phyloP scores from a whole-genome alignment of 2,797 vertebrate genomes.

The Sebastes nivosus region DNA sequence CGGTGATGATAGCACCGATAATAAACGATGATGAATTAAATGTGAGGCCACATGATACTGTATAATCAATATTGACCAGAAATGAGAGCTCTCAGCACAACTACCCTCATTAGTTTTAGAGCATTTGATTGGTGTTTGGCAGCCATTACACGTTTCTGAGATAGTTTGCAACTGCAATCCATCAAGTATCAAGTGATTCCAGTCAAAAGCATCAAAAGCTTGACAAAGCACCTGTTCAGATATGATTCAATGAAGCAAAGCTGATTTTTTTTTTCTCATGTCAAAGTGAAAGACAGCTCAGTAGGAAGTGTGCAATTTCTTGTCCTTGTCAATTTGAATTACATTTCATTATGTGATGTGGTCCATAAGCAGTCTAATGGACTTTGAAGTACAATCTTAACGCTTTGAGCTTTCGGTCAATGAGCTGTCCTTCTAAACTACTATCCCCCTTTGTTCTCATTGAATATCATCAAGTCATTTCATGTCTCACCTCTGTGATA shows the following conservation, averaged over 20 bases:
- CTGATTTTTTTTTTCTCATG: background rate
- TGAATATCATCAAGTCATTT: conserved; percentile 58
- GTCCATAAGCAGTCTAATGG: conserved; percentile 12
- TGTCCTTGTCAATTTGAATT: conserved; percentile 24
- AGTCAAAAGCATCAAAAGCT: conserved; percentile 30
- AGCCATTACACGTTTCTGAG: conserved; percentile 32
- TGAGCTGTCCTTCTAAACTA: conserved; percentile 9
- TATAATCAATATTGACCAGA: conserved; percentile 67
- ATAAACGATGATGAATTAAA: conserved; percentile 49
- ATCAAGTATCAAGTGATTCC: conserved; percentile 39
- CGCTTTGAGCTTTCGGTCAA: background rate
- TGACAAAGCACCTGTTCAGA: conserved; percentile 36
- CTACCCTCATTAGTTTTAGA: conserved; percentile 68
- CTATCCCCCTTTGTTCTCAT: conserved; percentile 33
- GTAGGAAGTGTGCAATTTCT: background rate
- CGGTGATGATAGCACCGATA: conserved; percentile 32
- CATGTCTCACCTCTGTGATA: conserved; percentile 67
- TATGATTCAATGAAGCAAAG: conserved; percentile 22
- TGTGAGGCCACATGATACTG: conserved; percentile 29
- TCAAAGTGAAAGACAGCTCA: background rate
- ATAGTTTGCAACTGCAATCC: conserved; percentile 44
- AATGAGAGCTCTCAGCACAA: conserved; percentile 39
- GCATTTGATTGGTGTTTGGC: conserved; percentile 55
- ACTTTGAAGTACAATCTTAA: conserved; percentile 26
- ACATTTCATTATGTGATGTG: conserved; percentile 14